Percentiles rank a stretch among this genome's conserved stretches.
phyloP scores from a whole-genome alignment of 2,113 vertebrate species.

The Promerops cafer region DNA sequence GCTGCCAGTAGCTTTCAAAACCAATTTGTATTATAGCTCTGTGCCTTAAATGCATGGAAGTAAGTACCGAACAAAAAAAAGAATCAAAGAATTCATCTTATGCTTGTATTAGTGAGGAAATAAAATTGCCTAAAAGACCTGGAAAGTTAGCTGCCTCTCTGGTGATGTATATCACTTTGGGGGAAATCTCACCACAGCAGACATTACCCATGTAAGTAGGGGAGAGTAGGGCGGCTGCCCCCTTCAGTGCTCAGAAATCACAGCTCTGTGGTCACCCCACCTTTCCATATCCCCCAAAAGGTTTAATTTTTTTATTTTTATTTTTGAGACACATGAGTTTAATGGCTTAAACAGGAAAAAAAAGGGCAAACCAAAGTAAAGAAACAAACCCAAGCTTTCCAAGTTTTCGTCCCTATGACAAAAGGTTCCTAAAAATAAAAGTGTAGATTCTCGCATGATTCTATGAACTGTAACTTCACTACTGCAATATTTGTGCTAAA shows the following conservation, averaged over 20 bases:
- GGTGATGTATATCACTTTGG: accelerated
- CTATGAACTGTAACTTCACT: neutral
- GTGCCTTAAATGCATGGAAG: neutral
- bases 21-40: neutral
- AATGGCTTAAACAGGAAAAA: neutral
- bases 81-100: neutral
- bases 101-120: neutral
- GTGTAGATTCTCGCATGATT: neutral
- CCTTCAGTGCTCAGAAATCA: neutral
- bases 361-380: neutral
- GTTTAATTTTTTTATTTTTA: neutral
- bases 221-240: neutral
- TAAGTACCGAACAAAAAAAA: neutral
- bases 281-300: neutral
- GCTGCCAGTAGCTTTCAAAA: slow-evolving; percentile 6
- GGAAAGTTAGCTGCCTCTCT: neutral
- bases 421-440: neutral
- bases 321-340: neutral
- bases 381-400: neutral
- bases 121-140: neutral
- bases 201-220: neutral
- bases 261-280: neutral
- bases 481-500: neutral
- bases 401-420: neutral
- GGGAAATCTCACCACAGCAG: neutral